Base-by-base conservation (phyloP, 2,113 vertebrate species). In the Scomber japonicus region DNA sequence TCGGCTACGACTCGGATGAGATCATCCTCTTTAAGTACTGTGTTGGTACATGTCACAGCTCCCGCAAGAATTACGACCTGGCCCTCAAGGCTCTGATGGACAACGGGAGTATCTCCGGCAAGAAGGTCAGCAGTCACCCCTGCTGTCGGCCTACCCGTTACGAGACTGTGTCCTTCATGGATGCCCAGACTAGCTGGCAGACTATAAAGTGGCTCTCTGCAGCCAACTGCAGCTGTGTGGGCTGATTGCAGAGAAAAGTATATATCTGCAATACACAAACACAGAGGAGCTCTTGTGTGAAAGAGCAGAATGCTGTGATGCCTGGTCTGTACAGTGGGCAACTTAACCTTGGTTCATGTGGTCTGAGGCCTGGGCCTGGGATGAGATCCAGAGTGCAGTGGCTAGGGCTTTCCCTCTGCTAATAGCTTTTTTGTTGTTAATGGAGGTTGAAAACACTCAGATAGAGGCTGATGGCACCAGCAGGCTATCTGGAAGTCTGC, bases 21-120 rank as follows among this genome's bases (percentile, higher is more conserved):
- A 94, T 97, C 0, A 91, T 98, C 73, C 93, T 95, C 51, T 98
- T 98, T 91, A 96, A 96, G 86, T 98, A 97, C 94, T 98, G 97
- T 79, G 96, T 95, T 0, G 97, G 97, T 30, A 95, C 95, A 1
- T 98, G 97, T 81, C 93, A 93, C 65, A 92, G 93, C 8, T 90
- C 94, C 0, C 95, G 96, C 63, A 95, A 91, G 67, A 96, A 96
- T 85, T 97, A 98, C 0, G 97, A 98, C 89, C 90, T 97, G 87
- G 96, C 95, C 0, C 89, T 98, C 84, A 95, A 93, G 64, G 88
- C 83, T 75, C 88, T 98, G 48, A 90, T 95, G 78, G 85, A 82
- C 53, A 82, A 94, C 1, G 89, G 95, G 61, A 88, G 90, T 66
- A 93, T 97, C 13, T 0, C 83, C 2, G 76, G 88, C 17, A 88